phyloP scores from a whole-genome alignment of 2,888 invertebrate species.

The Slavum lentiscoides region DNA sequence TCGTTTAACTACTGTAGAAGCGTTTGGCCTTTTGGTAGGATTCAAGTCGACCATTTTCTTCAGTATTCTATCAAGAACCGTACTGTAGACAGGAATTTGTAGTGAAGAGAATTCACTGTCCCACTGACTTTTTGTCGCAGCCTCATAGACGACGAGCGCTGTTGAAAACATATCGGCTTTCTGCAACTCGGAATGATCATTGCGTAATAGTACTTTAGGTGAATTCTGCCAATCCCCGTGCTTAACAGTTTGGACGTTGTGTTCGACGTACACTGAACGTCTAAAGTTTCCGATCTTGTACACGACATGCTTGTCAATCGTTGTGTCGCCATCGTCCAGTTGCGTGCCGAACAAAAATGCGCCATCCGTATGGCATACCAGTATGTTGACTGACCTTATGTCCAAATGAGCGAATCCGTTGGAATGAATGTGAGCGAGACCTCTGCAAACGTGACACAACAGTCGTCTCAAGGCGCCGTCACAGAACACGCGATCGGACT shows the following conservation, averaged over 20 bases:
- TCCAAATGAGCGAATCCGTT: slow-evolving; percentile 89
- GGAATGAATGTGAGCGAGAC: slow-evolving; percentile 85
- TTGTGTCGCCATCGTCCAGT: slow-evolving; percentile 66
- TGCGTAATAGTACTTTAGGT: slow-evolving; percentile 82
- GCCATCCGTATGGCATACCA: slow-evolving; percentile 73
- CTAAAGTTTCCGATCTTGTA: slow-evolving; percentile 89
- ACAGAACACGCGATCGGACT: slow-evolving; percentile 61
- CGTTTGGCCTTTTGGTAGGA: slow-evolving; percentile 70
- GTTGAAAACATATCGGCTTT: slow-evolving; percentile 92
- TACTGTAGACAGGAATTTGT: slow-evolving; percentile 67
- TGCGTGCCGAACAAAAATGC: slow-evolving; percentile 55
- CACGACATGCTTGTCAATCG: slow-evolving; percentile 66
- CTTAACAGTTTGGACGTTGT: slow-evolving; percentile 77
- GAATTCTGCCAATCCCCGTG: slow-evolving; percentile 93
- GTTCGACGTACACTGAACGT: slow-evolving; percentile 82
- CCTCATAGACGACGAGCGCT: slow-evolving; percentile 75
- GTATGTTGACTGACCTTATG: slow-evolving; percentile 90
- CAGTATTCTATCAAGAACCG: slow-evolving; percentile 14
- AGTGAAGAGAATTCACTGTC: slow-evolving; percentile 69
- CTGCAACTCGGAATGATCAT: slow-evolving; percentile 75
- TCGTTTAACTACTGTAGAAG: slow-evolving; percentile 16
- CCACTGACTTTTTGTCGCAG: slow-evolving; percentile 82
- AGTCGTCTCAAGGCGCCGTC: slow-evolving; percentile 76
- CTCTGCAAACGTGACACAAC: slow-evolving; percentile 79
- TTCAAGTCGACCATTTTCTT: slow-evolving; percentile 82